These are phyloP conservation scores for Magallana angulata DNA, from an alignment of 1,140 invertebrate species.

Conservation along the genomic window DNA sequence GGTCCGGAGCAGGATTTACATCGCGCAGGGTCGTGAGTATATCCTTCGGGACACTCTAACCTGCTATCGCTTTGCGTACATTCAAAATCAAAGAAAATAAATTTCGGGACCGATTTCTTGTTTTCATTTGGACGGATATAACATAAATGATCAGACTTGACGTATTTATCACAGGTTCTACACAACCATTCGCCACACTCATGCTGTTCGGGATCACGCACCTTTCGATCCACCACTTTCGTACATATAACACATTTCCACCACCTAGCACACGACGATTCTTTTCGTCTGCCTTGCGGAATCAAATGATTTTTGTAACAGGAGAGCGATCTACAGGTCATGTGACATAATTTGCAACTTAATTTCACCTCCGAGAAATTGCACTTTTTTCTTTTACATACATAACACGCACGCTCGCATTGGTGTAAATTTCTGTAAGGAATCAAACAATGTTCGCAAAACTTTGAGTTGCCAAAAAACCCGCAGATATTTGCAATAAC, in stretches of 20 bases:
- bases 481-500: too few species aligned
- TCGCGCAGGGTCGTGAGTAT: neutral
- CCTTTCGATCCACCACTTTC: constrained; percentile 22
- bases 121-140: neutral
- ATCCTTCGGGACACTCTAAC: constrained; percentile 37
- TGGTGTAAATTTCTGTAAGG: too few species aligned
- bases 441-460: too few species aligned
- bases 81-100: constrained; percentile 47
- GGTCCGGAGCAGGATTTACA: neutral
- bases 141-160: constrained; percentile 12
- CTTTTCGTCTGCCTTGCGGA: neutral
- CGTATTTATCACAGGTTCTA: constrained; percentile 11
- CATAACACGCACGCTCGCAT: too few species aligned
- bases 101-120: neutral
- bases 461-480: too few species aligned
- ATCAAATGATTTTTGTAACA: constrained; percentile 4
- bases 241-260: constrained; percentile 35
- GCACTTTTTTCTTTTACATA: too few species aligned
- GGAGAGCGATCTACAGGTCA: neutral
- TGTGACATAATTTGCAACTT: constrained; percentile 5
- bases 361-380: too few species aligned
- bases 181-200: constrained; percentile 39
- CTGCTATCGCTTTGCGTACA: neutral
- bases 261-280: constrained; percentile 24
- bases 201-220: neutral